A percentile compares a stretch with the other conserved stretches of the same genome.
These are phyloP conservation scores for Lasioglossum calceatum DNA, from an alignment of 2,888 invertebrate genomes.

Conservation along the genomic window DNA sequence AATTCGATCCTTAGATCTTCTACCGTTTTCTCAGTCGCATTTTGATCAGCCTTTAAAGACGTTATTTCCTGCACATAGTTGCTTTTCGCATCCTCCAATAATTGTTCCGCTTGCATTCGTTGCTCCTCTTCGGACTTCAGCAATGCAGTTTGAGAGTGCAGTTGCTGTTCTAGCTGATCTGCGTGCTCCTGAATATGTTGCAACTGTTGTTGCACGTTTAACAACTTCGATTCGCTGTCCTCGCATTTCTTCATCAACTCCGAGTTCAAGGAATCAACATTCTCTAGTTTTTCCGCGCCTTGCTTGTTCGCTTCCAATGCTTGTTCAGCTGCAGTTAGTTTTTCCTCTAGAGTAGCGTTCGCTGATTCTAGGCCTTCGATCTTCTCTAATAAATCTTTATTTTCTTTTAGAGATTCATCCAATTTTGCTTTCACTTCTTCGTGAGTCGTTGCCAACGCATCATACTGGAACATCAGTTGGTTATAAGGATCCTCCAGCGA, in stretches of 20 bases:
- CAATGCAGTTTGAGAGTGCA: constrained; percentile 83
- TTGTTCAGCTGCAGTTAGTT: constrained; percentile 76
- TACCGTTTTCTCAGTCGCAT: constrained; percentile 36
- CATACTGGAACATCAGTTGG: constrained; percentile 87
- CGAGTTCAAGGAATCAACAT: constrained; percentile 51
- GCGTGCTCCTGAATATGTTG: constrained; percentile 84
- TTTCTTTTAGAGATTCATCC: constrained; percentile 86
- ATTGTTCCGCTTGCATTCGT: constrained; percentile 47
- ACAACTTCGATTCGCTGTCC: constrained; percentile 84
- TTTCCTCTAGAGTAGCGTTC: constrained; percentile 84
- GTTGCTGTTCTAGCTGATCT: constrained; percentile 85
- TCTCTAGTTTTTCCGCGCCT: constrained; percentile 65
- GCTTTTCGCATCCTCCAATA: constrained; percentile 38
- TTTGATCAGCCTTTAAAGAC: constrained; percentile 46
- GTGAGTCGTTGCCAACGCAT: constrained; percentile 88
- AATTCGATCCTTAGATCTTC: constrained; percentile 61
- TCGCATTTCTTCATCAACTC: constrained; percentile 59
- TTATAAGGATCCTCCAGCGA: constrained; percentile 87
- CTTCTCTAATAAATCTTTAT: constrained; percentile 85
- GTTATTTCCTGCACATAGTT: constrained; percentile 74
- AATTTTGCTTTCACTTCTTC: constrained; percentile 87
- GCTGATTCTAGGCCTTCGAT: constrained; percentile 85
- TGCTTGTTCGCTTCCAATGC: constrained; percentile 69
- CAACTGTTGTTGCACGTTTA: constrained; percentile 82
- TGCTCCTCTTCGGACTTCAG: constrained; percentile 80